phyloP scores from a whole-genome alignment of 2,888 invertebrate genomes.

The Venustoraphidia nigricollis region DNA sequence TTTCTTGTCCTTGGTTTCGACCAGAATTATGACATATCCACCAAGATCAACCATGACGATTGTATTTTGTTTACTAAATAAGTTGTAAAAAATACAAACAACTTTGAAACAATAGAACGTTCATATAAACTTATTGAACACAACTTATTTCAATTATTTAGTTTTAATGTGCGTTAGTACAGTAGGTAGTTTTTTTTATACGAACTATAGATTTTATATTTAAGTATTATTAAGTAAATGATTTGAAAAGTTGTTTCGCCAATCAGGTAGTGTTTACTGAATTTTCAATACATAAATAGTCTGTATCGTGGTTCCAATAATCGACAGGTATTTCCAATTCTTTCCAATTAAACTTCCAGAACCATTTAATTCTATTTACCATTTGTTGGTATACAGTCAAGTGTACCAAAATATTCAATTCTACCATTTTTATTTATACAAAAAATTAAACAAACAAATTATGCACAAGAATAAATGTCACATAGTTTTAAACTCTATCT shows the following conservation, averaged over 20 bases:
- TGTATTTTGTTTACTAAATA: neutral
- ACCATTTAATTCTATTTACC: conserved; percentile 22
- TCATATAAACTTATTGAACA: neutral
- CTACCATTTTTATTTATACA: too few species aligned
- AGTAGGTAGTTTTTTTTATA: neutral
- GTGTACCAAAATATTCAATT: too few species aligned
- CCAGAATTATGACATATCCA: conserved; percentile 88
- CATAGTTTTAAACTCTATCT: too few species aligned
- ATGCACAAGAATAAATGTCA: too few species aligned
- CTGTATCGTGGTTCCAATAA: conserved; percentile 20
- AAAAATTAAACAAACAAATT: too few species aligned
- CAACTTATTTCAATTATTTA: neutral
- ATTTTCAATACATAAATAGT: neutral
- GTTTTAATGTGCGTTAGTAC: neutral
- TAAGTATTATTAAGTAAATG: neutral
- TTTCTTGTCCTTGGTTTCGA: conserved; percentile 86
- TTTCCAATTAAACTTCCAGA: conserved; percentile 21
- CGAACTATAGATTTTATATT: neutral
- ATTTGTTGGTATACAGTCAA: too few species aligned
- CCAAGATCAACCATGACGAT: conserved; percentile 68
- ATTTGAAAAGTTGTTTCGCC: neutral
- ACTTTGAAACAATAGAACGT: neutral
- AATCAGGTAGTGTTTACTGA: neutral
- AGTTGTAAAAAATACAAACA: neutral
- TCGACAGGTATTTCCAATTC: conserved; percentile 11